phyloP scores from a whole-genome alignment of 2,888 invertebrate species.

The Chrysina gloriosa region DNA sequence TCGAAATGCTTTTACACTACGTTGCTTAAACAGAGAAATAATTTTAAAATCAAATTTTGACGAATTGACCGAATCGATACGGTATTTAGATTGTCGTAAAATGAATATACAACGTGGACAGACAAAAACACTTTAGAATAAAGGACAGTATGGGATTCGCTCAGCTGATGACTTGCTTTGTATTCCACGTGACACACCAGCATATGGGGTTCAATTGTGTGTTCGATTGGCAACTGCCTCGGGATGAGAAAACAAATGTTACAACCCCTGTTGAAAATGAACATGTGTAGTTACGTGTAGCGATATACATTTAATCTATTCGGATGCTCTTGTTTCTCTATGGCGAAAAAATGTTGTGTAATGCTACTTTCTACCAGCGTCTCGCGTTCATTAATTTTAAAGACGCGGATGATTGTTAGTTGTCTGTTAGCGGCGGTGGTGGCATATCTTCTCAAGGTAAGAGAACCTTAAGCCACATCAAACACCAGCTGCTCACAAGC shows the following conservation, averaged over 20 bases:
- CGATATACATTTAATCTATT: too few relatives aligned
- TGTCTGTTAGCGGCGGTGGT: slow-evolving; percentile 13
- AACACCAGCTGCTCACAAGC: slow-evolving; percentile 24
- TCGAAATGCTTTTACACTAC: too few relatives aligned
- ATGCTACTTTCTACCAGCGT: too few relatives aligned
- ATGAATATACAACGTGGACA: too few relatives aligned
- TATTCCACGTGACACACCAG: slow-evolving; percentile 58
- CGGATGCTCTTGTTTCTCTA: too few relatives aligned
- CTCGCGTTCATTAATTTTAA: too few relatives aligned
- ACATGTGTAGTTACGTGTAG: too few relatives aligned
- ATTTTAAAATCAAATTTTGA: too few relatives aligned
- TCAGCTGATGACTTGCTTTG: slow-evolving; percentile 52
- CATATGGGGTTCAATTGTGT: slow-evolving; percentile 60
- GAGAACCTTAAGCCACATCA: slow-evolving; percentile 38
- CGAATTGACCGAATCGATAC: too few relatives aligned
- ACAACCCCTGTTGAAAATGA: slow-evolving; percentile 15
- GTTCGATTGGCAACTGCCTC: slow-evolving; percentile 58
- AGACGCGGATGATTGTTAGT: slow-evolving; percentile 42
- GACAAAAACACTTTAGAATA: slow-evolving; percentile 44
- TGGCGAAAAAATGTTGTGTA: too few relatives aligned
- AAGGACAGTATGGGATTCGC: slow-evolving; percentile 41
- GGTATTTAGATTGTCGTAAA: too few relatives aligned
- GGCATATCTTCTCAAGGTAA: slow-evolving; percentile 2
- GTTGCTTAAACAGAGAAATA: too few relatives aligned
- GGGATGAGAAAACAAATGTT: slow-evolving; percentile 52